Base-by-base conservation (phyloP, 2,113 vertebrate species). In the Nesospiza acunhae region DNA sequence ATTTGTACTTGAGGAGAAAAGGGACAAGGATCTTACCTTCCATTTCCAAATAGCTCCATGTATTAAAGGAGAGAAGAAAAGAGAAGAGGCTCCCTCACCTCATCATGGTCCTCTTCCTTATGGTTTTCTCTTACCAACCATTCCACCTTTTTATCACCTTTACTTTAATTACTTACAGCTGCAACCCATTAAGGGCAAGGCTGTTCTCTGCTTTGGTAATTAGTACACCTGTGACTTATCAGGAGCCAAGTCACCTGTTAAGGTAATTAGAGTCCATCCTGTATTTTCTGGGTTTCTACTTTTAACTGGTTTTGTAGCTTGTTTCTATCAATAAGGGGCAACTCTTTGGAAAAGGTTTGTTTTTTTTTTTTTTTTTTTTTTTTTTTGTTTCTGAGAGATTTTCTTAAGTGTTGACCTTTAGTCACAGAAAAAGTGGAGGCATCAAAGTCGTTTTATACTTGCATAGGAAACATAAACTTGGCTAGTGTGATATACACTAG, bases 91-190 rank as follows among this genome's bases (percentile, higher is more conserved):
- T n/a, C 9, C 9, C 13, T 33, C 15, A 58, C 33, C 21, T 58
- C 9, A 9, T n/a, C 21, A n/a, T 7, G 5, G 4, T 23, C 9
- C 1, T n/a, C 21, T 22, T n/a, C 8, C 8, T 15, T 9, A n/a
- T 2, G 6, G 13, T 56, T n/a, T 35, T 35, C n/a, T 9, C 22
- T 35, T 10, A 2, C 22, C 6, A 3, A 10, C n/a, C 3, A 24
- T 17, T 16, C 56, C n/a, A 35, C 15, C n/a, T 15, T 24, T 35
- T 26, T 59, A 59, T 24, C n/a, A 24, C 3, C 22, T 35, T 59
- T 59, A 59, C 22, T 10, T 35, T 11, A 59, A 59, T 59, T 35
- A 24, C 7, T 7, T 35, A 59, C 22, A 24, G 22, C 15, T 59
- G 22, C 13, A 59, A 16, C 22, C 14, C 22, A 35, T 59, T 35